A percentile compares a stretch with the other conserved stretches of the same genome.
Conservation (phyloP, 2,888 invertebrate genomes). For the Amblyteles armatorius region DNA sequence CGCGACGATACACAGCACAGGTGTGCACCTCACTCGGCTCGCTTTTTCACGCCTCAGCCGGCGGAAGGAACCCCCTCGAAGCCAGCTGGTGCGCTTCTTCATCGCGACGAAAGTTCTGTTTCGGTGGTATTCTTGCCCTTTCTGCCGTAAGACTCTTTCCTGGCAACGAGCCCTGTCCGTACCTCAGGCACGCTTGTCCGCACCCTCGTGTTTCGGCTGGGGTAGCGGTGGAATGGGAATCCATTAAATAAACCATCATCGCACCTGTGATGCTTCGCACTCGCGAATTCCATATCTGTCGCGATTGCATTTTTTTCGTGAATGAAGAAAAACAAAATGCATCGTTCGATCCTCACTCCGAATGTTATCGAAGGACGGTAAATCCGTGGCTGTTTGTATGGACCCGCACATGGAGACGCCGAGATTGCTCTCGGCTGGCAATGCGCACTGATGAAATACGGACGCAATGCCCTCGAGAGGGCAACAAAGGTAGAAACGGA, state of each 20-base stretch:
- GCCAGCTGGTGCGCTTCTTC: constrained; percentile 64
- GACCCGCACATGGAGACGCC: neutral
- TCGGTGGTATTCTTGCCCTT: constrained; percentile 12
- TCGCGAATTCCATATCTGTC: constrained; percentile 14
- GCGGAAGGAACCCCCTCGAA: constrained; percentile 25
- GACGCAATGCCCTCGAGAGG: neutral
- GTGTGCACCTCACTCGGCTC: constrained; percentile 34
- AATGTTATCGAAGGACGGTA: neutral
- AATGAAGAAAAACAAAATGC: constrained; percentile 11
- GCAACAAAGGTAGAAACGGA: constrained; percentile 1
- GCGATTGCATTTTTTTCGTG: constrained; percentile 7
- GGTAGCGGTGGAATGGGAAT: constrained; percentile 5
- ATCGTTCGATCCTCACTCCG: neutral
- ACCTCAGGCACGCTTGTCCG: constrained; percentile 47
- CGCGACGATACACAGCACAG: constrained; percentile 60
- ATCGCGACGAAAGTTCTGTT: constrained; percentile 9
- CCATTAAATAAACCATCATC: constrained; percentile 53
- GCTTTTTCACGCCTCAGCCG: constrained; percentile 51
- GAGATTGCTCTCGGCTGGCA: constrained; percentile 4
- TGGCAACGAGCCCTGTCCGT: constrained; percentile 53
- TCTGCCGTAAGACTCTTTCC: constrained; percentile 39
- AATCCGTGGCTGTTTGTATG: neutral
- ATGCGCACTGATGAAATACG: neutral
- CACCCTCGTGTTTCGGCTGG: neutral
- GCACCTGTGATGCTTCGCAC: constrained; percentile 56